Percentiles rank a stretch among this genome's conserved stretches.
phyloP scores from a whole-genome alignment of 53 echinoderm and acorn worm genomes.

The Pentamera pediparva region DNA sequence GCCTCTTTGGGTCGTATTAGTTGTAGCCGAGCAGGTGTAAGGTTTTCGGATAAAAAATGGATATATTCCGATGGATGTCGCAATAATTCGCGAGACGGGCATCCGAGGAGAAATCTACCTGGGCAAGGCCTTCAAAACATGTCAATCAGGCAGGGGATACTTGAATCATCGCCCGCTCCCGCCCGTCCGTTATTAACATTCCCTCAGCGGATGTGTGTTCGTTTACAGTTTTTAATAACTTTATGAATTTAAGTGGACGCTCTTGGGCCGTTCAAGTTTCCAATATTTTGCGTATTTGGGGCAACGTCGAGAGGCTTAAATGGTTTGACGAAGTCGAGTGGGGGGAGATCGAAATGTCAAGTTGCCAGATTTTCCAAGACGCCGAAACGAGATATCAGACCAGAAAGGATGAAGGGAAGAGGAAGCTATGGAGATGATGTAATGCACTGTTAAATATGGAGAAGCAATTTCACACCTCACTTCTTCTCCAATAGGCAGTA shows the following conservation, averaged over 20 bases:
- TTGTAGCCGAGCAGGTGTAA: conserved; percentile 27
- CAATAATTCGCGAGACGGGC: conserved; percentile 31
- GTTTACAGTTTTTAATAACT: conserved; percentile 29
- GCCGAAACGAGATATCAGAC: no score
- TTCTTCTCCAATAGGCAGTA: no score
- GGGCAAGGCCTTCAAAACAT: conserved; percentile 27
- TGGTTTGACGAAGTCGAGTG: conserved; percentile 30
- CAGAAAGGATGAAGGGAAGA: no score
- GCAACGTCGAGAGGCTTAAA: conserved; percentile 27
- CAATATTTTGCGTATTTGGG: conserved; percentile 23
- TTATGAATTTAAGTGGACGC: conserved; percentile 22
- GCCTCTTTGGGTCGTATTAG: conserved; percentile 30
- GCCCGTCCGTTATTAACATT: conserved; percentile 21
- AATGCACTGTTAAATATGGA: no score
- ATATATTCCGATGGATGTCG: conserved; percentile 35
- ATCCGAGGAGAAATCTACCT: conserved; percentile 25
- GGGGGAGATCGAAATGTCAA: conserved; percentile 29
- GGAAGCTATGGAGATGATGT: no score
- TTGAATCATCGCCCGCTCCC: conserved; percentile 29
- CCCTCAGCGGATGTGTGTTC: conserved; percentile 1
- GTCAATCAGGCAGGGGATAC: conserved; percentile 28
- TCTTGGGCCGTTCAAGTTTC: conserved; percentile 12
- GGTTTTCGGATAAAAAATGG: conserved; percentile 35
- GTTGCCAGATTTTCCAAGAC: conserved; percentile 30
- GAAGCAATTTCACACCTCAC: no score